A percentile compares a stretch with the other conserved stretches of the same genome.
Conservation (phyloP, 2,113 vertebrate species). For the Hiodon alosoides region DNA sequence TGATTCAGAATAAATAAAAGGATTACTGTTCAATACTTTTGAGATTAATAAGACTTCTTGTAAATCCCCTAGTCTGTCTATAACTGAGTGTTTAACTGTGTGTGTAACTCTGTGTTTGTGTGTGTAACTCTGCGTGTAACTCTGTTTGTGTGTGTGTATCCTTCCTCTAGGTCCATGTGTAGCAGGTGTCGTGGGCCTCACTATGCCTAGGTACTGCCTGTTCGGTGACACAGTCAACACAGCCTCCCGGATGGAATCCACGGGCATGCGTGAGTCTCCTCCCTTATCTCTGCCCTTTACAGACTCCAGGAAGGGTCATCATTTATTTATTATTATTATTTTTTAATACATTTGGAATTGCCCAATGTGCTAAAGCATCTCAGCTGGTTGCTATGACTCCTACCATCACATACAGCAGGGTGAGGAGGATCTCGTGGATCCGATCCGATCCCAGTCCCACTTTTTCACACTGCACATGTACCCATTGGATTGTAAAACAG, state of each 20-base stretch:
- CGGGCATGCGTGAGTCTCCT: slow-evolving; percentile 58
- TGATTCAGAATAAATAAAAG: too few relatives aligned
- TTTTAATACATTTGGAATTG: too few relatives aligned
- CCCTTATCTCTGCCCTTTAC: neutral
- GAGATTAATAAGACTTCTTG: neutral
- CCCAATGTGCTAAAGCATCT: too few relatives aligned
- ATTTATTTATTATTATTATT: too few relatives aligned
- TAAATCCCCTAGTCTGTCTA: neutral
- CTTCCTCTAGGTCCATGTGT: slow-evolving; percentile 57
- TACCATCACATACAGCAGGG: too few relatives aligned
- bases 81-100: neutral
- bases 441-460: too few relatives aligned
- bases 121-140: neutral
- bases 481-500: too few relatives aligned
- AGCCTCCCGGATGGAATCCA: slow-evolving; percentile 68
- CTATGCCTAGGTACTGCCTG: slow-evolving; percentile 73
- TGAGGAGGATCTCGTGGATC: too few relatives aligned
- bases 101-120: neutral
- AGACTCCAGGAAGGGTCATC: too few relatives aligned
- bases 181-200: slow-evolving; percentile 69
- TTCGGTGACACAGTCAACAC: slow-evolving; percentile 71
- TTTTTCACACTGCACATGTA: too few relatives aligned
- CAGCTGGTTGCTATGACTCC: too few relatives aligned
- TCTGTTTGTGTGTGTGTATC: slow-evolving; percentile 5
- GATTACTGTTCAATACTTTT: neutral